Evolutionary conservation across 2,888 invertebrate genomes (phyloP).

Genomic region (Synanthedon myopaeformis): DNA sequence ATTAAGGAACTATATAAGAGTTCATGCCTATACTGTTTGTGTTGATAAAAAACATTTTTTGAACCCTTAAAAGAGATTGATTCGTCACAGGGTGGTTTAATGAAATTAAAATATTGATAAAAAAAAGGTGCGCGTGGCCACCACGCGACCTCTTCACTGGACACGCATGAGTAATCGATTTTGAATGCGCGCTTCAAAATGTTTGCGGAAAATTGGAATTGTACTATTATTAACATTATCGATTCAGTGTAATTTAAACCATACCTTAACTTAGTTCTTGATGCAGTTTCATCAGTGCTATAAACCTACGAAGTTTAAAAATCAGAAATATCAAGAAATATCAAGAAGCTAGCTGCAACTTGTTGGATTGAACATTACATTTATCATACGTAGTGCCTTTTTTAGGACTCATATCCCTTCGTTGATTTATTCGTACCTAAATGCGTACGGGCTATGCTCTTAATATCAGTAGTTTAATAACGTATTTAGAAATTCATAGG

Average conservation of each 20-base stretch:
- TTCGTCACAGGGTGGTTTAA: constrained; percentile 39
- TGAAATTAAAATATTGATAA: constrained; percentile 54
- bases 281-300: not conserved
- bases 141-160: constrained; percentile 41
- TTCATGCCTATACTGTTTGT: too few species aligned
- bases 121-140: constrained; percentile 48
- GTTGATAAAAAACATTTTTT: not conserved
- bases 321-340: constrained; percentile 25
- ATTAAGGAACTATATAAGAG: too few species aligned
- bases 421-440: too few species aligned
- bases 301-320: constrained; percentile 16
- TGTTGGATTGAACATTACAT: too few species aligned
- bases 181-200: constrained; percentile 21
- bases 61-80: constrained; percentile 12
- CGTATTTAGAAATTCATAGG: too few species aligned
- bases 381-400: too few species aligned
- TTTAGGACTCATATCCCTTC: too few species aligned
- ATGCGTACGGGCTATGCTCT: too few species aligned
- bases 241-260: not conserved
- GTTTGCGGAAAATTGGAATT: constrained; percentile 28
- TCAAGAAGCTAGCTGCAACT: constrained; percentile 11
- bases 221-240: too few species aligned
- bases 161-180: constrained; percentile 25
- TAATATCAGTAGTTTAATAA: too few species aligned
- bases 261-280: constrained; percentile 2